Base-by-base conservation (phyloP, 1,140 invertebrate genomes). In the Lordiphosa mommai region DNA sequence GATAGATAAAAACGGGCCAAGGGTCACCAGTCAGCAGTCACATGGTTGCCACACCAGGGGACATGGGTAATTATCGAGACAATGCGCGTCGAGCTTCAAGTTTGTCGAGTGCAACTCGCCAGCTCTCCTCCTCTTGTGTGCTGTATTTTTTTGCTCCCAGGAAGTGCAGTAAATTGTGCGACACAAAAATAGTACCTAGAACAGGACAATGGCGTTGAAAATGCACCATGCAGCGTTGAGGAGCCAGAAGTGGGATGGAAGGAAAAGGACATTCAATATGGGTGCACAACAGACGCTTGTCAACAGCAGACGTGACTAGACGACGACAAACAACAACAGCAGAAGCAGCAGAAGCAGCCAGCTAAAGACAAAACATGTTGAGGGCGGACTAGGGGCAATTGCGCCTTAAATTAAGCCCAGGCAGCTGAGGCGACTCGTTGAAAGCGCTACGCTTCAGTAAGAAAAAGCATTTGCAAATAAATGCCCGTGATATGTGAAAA, bases 61-160 rank as follows among this genome's bases (percentile, higher is more conserved):
- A 69, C 61, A 69, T 69, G 66, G 66, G 66, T 69, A 69, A 69
- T 69, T 65, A 65, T 69, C 58, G 66, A 65, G 61, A 69, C 66
- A 69, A 65, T 65, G 46, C 61, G 61, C 36, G 48, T 32, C 36
- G 48, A 23, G 52, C 53, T 58, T 36, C 59, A 61, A 64, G 64
- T 61, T 67, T 56, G 64, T 33, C 60, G 40, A 48, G 41, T 53
- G 57, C 41, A 56, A 29, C 33, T 33, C 16, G 13, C 20, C 43
- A 36, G 23, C 14, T 10, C 41, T 20, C 20, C 14, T 14, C 16
- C 32, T 4, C 12, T 29, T 27, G n/a, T 17, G 10, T 7, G 2
- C 9, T n/a, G 8, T 37, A 3, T 44, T n/a, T 17, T 30, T 33
- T 47, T 65, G 49, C n/a, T 14, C 29, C 14, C 55, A 65, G 66